Percentiles rank a stretch among this genome's conserved stretches.
phyloP scores from a whole-genome alignment of 2,888 invertebrate species.

The Sclerodermus sp. region DNA sequence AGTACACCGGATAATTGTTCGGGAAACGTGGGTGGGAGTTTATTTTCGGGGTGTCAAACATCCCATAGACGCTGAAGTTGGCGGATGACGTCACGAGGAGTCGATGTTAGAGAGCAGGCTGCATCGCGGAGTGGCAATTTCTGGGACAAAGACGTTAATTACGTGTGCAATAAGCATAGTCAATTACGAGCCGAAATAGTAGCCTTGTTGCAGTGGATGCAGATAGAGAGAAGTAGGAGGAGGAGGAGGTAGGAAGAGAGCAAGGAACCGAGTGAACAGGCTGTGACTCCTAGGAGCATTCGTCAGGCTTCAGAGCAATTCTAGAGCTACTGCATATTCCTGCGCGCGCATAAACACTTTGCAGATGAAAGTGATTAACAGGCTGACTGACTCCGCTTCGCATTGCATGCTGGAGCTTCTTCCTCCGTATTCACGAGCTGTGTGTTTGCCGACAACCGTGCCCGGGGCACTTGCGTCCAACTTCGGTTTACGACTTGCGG shows the following conservation, averaged over 20 bases:
- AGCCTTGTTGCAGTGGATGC: too few species aligned
- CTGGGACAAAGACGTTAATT: too few species aligned
- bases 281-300: conserved; percentile 8
- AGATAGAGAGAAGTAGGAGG: background rate
- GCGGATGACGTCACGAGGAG: too few species aligned
- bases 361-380: conserved; percentile 37
- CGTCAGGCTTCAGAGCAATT: conserved; percentile 7
- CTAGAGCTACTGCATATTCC: conserved; percentile 27
- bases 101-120: background rate
- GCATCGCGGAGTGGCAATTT: background rate
- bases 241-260: background rate
- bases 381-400: conserved; percentile 10
- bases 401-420: too few species aligned
- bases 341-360: conserved; percentile 34
- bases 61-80: too few species aligned
- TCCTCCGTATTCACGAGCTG: background rate
- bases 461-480: conserved; percentile 13
- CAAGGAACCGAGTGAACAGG: background rate
- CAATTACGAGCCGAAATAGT: too few species aligned
- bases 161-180: too few species aligned
- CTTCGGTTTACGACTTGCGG: conserved; percentile 22
- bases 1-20: too few species aligned
- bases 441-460: conserved; percentile 11
- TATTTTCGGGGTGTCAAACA: too few species aligned
- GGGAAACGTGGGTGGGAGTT: too few species aligned